A percentile compares a stretch with the other conserved stretches of the same genome.
Evolutionary conservation across 1,140 invertebrate species (phyloP).

Genomic region (Brachionus paranguensis): DNA sequence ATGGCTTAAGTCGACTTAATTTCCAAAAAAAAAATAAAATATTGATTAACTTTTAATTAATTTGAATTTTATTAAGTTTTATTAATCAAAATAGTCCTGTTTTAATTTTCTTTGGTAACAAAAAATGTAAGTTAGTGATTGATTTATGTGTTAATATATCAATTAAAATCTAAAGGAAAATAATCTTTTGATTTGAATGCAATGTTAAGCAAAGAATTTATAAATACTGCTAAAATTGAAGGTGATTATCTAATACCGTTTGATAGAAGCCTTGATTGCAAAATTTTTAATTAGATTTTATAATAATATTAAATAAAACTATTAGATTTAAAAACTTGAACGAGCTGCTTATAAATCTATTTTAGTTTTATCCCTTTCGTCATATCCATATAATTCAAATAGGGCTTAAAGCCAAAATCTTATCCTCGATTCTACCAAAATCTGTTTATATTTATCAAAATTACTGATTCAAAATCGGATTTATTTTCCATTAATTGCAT

Average conservation of each 20-base stretch:
- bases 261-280: not conserved
- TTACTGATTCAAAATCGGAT: not conserved
- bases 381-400: not conserved
- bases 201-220: not conserved
- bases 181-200: no score
- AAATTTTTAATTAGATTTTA: not conserved
- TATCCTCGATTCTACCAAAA: not conserved
- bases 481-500: not conserved
- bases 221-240: not conserved
- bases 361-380: not conserved
- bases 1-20: no score
- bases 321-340: not conserved
- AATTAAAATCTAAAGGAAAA: no score
- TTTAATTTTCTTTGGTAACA: no score
- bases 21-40: no score
- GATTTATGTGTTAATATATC: no score
- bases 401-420: not conserved
- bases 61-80: no score
- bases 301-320: not conserved
- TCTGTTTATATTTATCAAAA: not conserved
- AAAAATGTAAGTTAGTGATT: no score
- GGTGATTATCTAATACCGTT: not conserved
- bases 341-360: not conserved
- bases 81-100: no score
- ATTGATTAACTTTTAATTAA: no score